Base-by-base conservation (phyloP, 2,113 vertebrate genomes). In the Promerops cafer region DNA sequence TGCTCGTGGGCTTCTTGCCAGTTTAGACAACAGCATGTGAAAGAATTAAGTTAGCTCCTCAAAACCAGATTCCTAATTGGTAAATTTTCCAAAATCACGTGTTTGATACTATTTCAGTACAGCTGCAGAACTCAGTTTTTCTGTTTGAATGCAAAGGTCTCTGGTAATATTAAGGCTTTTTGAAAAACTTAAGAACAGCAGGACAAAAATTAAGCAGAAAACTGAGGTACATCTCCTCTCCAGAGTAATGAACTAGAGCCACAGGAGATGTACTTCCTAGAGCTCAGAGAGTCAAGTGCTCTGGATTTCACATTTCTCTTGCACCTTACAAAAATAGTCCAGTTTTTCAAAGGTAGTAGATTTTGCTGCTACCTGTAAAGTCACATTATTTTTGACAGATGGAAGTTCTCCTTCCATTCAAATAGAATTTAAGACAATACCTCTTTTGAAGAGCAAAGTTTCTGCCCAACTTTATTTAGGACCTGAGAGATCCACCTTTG, bases 231-330 rank as follows among this genome's bases (percentile, higher is more conserved):
- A 71, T 5, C 37, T 39, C 84, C 40, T 71, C 64, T 81, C 68
- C 80, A 88, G 64, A 33, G 33, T 68, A 63, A 78, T 5, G 11
- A 89, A 74, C 72, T 80, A 87, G 69, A 91, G 63, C 76, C 77
- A 75, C 39, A 56, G 72, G 56, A 93, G 82, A 70, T 50, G 24
- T 53, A 78, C 68, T 89, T 71, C 61, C 65, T 19, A 23, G 35
- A 87, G 70, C 70, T 57, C 68, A 45, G 53, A 79, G 33, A 78
- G 63, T 40, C 77, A 71, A 84, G 79, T 27, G 47, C 64, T 94
- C 91, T 77, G 66, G 63, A 39, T 83, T 96, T 97, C 94, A 90
- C 92, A 95, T 93, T 96, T 79, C 75, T 93, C 50, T 93, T 54
- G 64, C 70, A 94, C 65, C 72, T 74, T 80, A 83, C 1, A 7